Base-by-base conservation (phyloP, 2,888 invertebrate genomes). In the Campoplex nolae region DNA sequence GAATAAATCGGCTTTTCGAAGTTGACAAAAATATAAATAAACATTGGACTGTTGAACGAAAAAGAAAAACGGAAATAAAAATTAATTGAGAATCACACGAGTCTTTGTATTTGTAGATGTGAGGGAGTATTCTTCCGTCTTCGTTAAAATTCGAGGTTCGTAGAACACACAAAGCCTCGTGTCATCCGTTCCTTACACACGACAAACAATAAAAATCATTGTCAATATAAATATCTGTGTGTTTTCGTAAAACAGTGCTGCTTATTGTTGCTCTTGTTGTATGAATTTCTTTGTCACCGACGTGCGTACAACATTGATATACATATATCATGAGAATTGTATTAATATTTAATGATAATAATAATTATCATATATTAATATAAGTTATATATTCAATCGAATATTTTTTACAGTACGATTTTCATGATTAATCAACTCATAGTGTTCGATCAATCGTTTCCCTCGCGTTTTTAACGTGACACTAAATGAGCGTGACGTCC, bases 51-150 rank as follows among this genome's bases (percentile, higher is more conserved):
- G 68, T 68, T 68, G 48, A 45, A 45, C 28, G 70, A 70, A 28
- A 70, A 67, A 38, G 32, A 62, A 32, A 62, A 32, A 16, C 16
- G 32, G 32, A 4, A 58, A 62, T 62, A 16, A 32, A 62, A 28
- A 45, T 65, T n/a, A 28, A 65, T 58, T 32, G 76, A 76, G 45
- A 79, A 73, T 80, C 81, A 74, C 81, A 74, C 73, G 81, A 81
- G 65, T 80, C 81, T 82, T 85, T 89, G 83, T 88, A 89, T 89
- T 89, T 89, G 88, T 89, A 89, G 89, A 89, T 89, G 88, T 89
- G 89, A 88, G 88, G 85, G 88, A 86, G 89, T 85, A 81, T 80
- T 86, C 88, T 86, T 88, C 86, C 86, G 83, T 85, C 89, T 89
- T 82, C 89, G 83, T 89, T 88, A 88, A 83, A 79, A 86, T 85